A percentile compares a stretch with the other conserved stretches of the same genome.
phyloP scores from a whole-genome alignment of 2,113 vertebrate species.

The Oenanthe oenanthe region DNA sequence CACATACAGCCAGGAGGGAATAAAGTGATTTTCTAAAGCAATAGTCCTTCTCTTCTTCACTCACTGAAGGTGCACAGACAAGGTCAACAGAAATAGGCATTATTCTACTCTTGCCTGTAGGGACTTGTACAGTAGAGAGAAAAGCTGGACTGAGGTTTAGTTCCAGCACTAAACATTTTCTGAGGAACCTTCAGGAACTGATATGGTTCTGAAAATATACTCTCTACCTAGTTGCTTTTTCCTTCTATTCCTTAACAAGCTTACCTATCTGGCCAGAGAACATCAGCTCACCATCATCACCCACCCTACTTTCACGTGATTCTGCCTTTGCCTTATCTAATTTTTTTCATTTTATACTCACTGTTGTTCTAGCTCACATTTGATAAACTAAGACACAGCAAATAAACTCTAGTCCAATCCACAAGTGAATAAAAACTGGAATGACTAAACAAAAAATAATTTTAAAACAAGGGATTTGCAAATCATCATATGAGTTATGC shows the following conservation, averaged over 20 bases:
- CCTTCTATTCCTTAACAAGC: neutral
- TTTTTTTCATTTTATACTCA: neutral
- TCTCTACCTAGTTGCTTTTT: neutral
- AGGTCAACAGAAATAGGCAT: neutral
- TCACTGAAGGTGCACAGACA: neutral
- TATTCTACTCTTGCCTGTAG: neutral
- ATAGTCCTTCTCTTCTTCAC: neutral
- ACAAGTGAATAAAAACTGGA: neutral
- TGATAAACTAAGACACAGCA: neutral
- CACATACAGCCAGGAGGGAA: neutral
- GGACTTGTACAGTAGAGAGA: neutral
- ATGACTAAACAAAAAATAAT: neutral
- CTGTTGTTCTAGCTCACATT: neutral
- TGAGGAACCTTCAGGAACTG: neutral
- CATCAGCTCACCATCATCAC: neutral
- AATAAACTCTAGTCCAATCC: neutral
- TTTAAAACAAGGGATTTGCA: neutral
- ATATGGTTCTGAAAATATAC: neutral
- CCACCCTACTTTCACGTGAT: neutral
- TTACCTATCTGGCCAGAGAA: neutral
- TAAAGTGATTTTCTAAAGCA: neutral
- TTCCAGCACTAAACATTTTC: neutral
- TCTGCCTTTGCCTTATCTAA: neutral
- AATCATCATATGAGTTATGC: neutral
- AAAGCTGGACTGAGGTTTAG: neutral